Base-by-base conservation (phyloP, 2,797 vertebrate species). In the Bufotes viridis region DNA sequence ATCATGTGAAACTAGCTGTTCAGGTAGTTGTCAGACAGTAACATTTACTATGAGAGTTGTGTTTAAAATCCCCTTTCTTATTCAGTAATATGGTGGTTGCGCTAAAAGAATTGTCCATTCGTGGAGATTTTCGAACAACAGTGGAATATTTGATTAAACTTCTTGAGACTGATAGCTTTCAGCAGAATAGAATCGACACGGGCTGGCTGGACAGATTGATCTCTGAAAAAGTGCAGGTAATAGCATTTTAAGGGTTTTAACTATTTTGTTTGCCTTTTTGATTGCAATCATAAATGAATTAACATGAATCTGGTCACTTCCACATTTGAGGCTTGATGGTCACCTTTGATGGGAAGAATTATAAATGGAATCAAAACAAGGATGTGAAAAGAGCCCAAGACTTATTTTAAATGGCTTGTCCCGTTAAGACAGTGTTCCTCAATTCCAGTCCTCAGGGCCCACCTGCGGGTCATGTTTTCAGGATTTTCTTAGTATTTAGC, bases 131-230 rank as follows among this genome's bases (percentile, higher is more conserved):
- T 93, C 94, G 98, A 90, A 99, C 98, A 89, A 99, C 98, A 0
- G 98, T 99, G 42, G 98, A 99, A 90, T 99, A 99, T 91, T 93
- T 99, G 91, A 99, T 98, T 89, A 99, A 99, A 85, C 94, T 99
- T 83, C 93, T 99, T 92, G 98, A 99, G 93, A 99, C 98, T 0
- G 97, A 99, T 93, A 98, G 97, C 93, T 99, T 99, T 93, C 98
- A 99, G 92, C 95, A 97, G 83, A 99, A 99, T 93, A 96, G 92
- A 93, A 99, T 99, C 0, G 97, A 99, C 92, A 99, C 98, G 0
- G 98, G 98, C 93, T 99, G 98, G 98, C 91, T 99, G 93, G 98
- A 99, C 91, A 95, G 97, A 82, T 96, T 99, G 2, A 99, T 99
- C 90, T 96, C 98, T 0, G 98, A 99, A 94, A 99, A 99, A 96